Percentiles rank a stretch among this genome's conserved stretches.
These are phyloP conservation scores for Salminus brasiliensis DNA, from an alignment of 2,113 vertebrate genomes.

Conservation along the genomic window DNA sequence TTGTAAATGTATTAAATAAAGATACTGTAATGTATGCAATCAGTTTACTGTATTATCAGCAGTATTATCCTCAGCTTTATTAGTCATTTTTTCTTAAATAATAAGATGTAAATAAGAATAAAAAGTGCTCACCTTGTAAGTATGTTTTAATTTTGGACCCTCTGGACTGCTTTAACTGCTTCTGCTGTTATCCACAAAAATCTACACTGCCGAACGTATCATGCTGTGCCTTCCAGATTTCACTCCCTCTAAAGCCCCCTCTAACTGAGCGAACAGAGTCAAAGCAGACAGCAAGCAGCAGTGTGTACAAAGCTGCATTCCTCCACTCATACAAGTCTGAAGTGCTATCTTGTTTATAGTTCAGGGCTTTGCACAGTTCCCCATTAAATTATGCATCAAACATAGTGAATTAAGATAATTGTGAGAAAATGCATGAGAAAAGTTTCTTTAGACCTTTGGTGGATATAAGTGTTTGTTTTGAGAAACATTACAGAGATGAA, in stretches of 20 bases:
- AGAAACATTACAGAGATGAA: too few species aligned
- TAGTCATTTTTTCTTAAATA: not conserved
- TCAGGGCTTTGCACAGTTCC: not conserved
- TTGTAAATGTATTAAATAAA: not conserved
- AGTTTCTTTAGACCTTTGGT: not conserved
- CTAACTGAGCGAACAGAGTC: not conserved
- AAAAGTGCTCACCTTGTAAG: slow-evolving; percentile 25
- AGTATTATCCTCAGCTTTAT: not conserved
- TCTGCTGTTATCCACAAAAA: not conserved
- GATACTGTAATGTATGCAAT: not conserved
- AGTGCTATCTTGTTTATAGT: slow-evolving; percentile 63
- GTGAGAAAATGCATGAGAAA: not conserved
- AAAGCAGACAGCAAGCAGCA: not conserved
- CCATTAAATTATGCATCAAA: not conserved
- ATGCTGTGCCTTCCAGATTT: not conserved
- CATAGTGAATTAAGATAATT: not conserved
- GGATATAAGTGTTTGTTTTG: not conserved
- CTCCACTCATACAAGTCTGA: slow-evolving; percentile 49
- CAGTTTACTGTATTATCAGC: not conserved
- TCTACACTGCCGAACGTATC: not conserved
- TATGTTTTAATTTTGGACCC: not conserved
- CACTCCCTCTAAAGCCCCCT: not conserved
- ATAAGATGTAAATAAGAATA: not conserved
- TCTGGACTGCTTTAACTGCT: not conserved
- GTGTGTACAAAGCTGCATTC: slow-evolving; percentile 65